Evolutionary conservation across 2,888 invertebrate genomes (phyloP).

Genomic region (Polydrusus pterygomalis): DNA sequence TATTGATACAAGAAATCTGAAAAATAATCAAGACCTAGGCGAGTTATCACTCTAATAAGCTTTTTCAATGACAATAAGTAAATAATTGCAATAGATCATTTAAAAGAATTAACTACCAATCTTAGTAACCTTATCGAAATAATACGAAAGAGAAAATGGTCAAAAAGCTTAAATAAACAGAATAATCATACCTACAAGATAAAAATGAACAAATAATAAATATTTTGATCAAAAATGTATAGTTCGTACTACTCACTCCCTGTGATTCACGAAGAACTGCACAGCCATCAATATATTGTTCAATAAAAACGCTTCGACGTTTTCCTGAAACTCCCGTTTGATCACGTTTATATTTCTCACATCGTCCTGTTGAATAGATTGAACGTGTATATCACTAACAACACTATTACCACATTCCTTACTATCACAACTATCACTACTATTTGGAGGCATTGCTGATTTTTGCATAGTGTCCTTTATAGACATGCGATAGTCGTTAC

Average conservation of each 20-base stretch:
- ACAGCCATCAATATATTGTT: constrained; percentile 85
- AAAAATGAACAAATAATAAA: no score
- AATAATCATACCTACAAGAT: no score
- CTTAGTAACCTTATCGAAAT: no score
- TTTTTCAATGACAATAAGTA: no score
- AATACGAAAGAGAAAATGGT: no score
- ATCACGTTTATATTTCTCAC: constrained; percentile 76
- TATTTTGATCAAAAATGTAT: no score
- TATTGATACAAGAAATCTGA: no score
- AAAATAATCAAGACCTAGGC: no score
- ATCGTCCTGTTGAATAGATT: constrained; percentile 70
- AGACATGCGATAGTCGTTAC: background rate
- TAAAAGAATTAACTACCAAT: no score
- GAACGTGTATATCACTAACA: constrained; percentile 48
- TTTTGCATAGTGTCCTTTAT: constrained; percentile 1
- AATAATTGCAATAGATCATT: no score
- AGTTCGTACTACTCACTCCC: constrained; percentile 59
- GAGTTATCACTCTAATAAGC: no score
- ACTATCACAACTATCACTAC: background rate
- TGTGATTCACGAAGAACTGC: constrained; percentile 78
- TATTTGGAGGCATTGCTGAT: constrained; percentile 16
- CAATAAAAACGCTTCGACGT: constrained; percentile 81
- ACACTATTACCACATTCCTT: constrained; percentile 12
- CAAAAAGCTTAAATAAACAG: no score
- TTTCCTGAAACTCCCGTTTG: constrained; percentile 76